These are phyloP conservation scores for Metopolophium dirhodum DNA, from an alignment of 1,140 invertebrate species.

Conservation along the genomic window DNA sequence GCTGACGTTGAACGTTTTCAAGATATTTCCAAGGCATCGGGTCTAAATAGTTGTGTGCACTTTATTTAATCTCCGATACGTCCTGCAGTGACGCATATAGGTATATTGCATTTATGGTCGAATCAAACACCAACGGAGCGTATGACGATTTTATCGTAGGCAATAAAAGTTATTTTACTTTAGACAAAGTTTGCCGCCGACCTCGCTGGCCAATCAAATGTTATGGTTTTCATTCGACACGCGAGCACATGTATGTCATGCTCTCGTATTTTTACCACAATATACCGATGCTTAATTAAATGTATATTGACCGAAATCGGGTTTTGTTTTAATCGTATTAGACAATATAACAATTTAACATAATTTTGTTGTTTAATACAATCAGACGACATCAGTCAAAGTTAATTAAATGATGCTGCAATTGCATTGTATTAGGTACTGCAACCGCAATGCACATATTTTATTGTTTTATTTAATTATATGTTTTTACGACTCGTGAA, in stretches of 20 bases:
- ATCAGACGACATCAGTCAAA: neutral
- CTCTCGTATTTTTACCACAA: neutral
- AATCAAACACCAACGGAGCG: neutral
- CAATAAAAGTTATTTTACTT: neutral
- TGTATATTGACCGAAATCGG: neutral
- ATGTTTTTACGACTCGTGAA: neutral
- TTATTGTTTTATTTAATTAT: neutral
- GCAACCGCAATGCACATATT: neutral
- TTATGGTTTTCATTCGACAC: neutral
- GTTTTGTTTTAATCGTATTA: neutral
- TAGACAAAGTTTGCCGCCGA: neutral
- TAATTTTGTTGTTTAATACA: neutral
- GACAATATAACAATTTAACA: neutral
- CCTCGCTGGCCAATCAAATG: neutral
- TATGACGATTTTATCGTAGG: neutral
- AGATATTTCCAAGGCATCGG: neutral
- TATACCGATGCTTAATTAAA: neutral
- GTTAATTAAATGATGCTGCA: neutral
- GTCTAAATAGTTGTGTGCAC: conserved; percentile 9
- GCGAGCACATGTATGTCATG: neutral
- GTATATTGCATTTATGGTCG: neutral
- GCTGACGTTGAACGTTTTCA: neutral
- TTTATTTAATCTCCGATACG: neutral
- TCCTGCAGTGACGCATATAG: neutral
- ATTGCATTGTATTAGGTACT: neutral